Base-by-base conservation (phyloP, 2,113 vertebrate species). In the Halcyon senegalensis region DNA sequence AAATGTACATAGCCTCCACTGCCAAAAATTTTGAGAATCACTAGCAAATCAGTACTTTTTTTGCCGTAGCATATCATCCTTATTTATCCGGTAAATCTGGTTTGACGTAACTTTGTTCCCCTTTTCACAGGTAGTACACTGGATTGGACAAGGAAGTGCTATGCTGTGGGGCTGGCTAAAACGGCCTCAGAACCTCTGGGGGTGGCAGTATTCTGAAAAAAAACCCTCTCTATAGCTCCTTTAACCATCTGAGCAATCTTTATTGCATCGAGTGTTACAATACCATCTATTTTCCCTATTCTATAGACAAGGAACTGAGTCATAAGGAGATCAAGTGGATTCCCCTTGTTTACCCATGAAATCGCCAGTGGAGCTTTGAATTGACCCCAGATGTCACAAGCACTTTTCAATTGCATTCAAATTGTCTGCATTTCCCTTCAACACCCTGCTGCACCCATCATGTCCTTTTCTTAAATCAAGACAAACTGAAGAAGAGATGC, bases 31-130 rank as follows among this genome's bases (percentile, higher is more conserved):
- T 4, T 31, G 41, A 70, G n/a, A 80, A 50, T 16, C 28, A 4
- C 43, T 72, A 37, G 16, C 58, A 77, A 73, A 63, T 66, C 19
- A 21, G 63, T 35, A 28, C 9, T 16, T 83, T 75, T 69, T 13
- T 19, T 6, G 11, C 44, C 3, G 0, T 39, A 4, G 56, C 25
- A 30, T 13, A 11, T 6, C 16, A 13, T 41, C 16, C 58, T 53
- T 53, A 30, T 33, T 72, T 53, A 37, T 17, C 35, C 51, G 33
- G 17, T 46, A 60, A 55, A 74, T 58, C 19, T 72, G 37, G 3
- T 27, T 75, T 41, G 24, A 24, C 66, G 16, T 16, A 78, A 20
- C 6, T 27, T 48, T 59, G 28, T 50, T 59, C 46, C 15, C 31
- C 33, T 37, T 74, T 50, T 24, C 28, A 13, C 41, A 67, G 28